A percentile compares a stretch with the other conserved stretches of the same genome.
phyloP scores from a whole-genome alignment of 2,888 invertebrate species.

The Dynastes grantii region DNA sequence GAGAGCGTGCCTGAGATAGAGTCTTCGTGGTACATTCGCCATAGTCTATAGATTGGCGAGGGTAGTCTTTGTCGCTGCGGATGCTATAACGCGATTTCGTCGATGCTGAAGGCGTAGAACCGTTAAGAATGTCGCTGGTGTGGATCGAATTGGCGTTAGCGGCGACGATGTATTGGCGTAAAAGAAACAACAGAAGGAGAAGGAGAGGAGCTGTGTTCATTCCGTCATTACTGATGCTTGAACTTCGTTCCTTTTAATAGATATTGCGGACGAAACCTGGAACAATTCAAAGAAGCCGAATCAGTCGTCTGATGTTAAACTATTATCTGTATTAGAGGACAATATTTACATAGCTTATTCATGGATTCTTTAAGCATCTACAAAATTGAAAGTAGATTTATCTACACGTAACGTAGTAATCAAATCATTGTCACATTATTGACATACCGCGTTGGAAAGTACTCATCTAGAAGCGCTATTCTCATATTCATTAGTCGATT shows the following conservation, averaged over 20 bases:
- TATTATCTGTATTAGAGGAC: no score
- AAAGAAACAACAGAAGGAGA: slow-evolving; percentile 62
- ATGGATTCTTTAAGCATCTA: no score
- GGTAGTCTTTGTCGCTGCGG: slow-evolving; percentile 9
- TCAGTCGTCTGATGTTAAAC: background rate
- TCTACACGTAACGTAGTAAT: no score
- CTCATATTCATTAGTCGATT: no score
- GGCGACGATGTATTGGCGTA: slow-evolving; percentile 62
- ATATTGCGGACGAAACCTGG: slow-evolving; percentile 60
- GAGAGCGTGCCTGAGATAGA: slow-evolving; percentile 64
- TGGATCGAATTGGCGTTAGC: slow-evolving; percentile 56
- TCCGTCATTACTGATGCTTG: slow-evolving; percentile 65
- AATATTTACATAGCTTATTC: no score
- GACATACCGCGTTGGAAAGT: no score
- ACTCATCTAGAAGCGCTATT: no score
- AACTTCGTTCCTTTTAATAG: slow-evolving; percentile 52
- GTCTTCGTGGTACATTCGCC: slow-evolving; percentile 64
- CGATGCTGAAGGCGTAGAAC: slow-evolving; percentile 62
- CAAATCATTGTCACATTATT: no score
- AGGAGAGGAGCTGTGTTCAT: slow-evolving; percentile 66
- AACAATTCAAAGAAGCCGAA: slow-evolving; percentile 51
- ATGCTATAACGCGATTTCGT: slow-evolving; percentile 2
- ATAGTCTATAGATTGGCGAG: slow-evolving; percentile 52
- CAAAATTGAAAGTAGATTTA: background rate
- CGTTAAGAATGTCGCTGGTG: background rate